phyloP scores from a whole-genome alignment of 2,888 invertebrate species.

The Tachina grossa region DNA sequence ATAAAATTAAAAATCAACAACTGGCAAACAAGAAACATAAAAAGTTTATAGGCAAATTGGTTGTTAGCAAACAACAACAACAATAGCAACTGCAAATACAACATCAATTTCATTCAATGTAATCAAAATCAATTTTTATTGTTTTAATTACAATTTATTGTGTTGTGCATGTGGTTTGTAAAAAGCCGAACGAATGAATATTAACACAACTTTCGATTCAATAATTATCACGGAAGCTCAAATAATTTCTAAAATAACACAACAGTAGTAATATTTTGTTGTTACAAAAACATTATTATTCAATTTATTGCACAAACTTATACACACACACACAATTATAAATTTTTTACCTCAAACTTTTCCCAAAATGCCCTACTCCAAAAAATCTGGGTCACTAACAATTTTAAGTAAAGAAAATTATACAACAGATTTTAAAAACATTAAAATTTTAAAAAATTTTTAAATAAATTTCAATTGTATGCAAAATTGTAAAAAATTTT shows the following conservation, averaged over 20 bases:
- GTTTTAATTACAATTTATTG: constrained; percentile 56
- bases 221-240: constrained; percentile 26
- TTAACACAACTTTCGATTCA: constrained; percentile 30
- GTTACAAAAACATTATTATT: constrained; percentile 47
- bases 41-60: neutral
- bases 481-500: too few relatives aligned
- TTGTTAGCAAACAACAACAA: neutral
- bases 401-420: neutral
- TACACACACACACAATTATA: neutral
- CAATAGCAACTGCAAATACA: neutral
- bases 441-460: too few relatives aligned
- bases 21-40: neutral
- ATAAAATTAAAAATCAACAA: neutral
- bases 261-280: constrained; percentile 25
- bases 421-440: neutral
- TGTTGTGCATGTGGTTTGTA: constrained; percentile 39
- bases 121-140: constrained; percentile 48
- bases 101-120: neutral
- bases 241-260: constrained; percentile 18
- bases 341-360: too few relatives aligned
- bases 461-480: too few relatives aligned
- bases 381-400: too few relatives aligned
- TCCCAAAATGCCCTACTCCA: too few relatives aligned
- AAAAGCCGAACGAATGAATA: constrained; percentile 30
- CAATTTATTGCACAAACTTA: constrained; percentile 22